These are phyloP conservation scores for Macrophya alboannulata DNA, from an alignment of 2,888 invertebrate genomes.

Conservation along the genomic window DNA sequence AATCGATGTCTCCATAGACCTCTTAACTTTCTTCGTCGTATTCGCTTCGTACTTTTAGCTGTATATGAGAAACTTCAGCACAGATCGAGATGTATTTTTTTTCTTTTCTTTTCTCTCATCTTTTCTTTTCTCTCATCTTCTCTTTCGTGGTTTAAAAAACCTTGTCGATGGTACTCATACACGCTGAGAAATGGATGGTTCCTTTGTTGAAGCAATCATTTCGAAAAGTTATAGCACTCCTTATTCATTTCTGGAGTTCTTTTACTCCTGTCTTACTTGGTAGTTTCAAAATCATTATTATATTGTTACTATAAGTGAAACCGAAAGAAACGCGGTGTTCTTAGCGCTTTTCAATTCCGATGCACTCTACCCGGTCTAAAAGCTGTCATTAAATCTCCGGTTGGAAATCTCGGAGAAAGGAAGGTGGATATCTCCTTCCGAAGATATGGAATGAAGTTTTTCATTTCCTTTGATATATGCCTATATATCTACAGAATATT, in stretches of 20 bases:
- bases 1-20: neutral
- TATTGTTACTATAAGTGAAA: neutral
- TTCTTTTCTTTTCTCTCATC: neutral
- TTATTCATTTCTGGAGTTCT: neutral
- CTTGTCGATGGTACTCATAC: neutral
- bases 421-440: neutral
- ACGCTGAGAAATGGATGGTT: neutral
- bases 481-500: neutral
- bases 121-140: neutral
- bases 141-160: neutral
- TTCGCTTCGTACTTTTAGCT: neutral
- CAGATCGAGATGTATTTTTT: neutral
- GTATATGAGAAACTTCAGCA: neutral
- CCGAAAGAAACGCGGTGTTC: neutral
- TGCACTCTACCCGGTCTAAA: neutral
- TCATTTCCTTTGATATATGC: neutral
- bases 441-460: neutral
- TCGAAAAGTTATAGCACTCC: neutral
- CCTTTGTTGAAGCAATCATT: neutral
- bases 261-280: neutral
- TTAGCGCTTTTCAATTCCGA: neutral
- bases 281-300: neutral
- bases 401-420: neutral
- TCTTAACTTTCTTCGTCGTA: neutral
- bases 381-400: conserved; percentile 10